These are phyloP conservation scores for Dysmachus trigonus DNA, from an alignment of 2,888 invertebrate genomes.

Conservation along the genomic window DNA sequence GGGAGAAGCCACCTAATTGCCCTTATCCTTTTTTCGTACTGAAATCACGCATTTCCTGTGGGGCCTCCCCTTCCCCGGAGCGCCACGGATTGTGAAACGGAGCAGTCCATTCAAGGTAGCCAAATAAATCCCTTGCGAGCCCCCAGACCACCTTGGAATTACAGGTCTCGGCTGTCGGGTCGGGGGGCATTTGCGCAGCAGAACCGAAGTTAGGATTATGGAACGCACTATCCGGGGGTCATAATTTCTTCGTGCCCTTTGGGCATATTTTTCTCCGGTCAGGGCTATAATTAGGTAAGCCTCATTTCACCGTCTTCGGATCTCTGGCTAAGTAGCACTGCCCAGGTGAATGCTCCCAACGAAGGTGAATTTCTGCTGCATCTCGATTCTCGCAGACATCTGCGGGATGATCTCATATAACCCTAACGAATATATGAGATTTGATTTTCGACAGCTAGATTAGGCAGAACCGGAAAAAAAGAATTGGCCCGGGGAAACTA, in stretches of 20 bases:
- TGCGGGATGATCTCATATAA: not conserved
- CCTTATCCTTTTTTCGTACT: conserved; percentile 30
- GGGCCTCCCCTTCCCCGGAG: not conserved
- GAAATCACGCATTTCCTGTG: conserved; percentile 36
- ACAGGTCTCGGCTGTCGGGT: not conserved
- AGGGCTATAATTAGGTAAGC: conserved; percentile 24
- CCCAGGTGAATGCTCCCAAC: not conserved
- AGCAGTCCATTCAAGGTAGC: not conserved
- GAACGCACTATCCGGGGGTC: conserved; percentile 7
- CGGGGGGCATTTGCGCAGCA: not conserved
- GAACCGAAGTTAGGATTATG: conserved; percentile 2
- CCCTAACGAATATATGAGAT: not conserved
- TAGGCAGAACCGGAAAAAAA: not conserved
- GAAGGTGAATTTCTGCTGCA: conserved; percentile 36
- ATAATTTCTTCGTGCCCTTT: conserved; percentile 34
- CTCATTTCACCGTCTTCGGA: conserved; percentile 35
- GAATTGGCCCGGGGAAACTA: not conserved
- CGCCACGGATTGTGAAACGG: not conserved
- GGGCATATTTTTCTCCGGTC: conserved; percentile 27
- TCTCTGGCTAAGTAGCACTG: conserved; percentile 21
- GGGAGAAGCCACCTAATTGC: conserved; percentile 31
- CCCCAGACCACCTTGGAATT: not conserved
- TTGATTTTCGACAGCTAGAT: not conserved
- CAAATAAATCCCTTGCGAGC: not conserved
- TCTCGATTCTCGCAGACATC: conserved; percentile 13